Conservation (phyloP, 2,888 invertebrate genomes). For the Venusia cambrica region DNA sequence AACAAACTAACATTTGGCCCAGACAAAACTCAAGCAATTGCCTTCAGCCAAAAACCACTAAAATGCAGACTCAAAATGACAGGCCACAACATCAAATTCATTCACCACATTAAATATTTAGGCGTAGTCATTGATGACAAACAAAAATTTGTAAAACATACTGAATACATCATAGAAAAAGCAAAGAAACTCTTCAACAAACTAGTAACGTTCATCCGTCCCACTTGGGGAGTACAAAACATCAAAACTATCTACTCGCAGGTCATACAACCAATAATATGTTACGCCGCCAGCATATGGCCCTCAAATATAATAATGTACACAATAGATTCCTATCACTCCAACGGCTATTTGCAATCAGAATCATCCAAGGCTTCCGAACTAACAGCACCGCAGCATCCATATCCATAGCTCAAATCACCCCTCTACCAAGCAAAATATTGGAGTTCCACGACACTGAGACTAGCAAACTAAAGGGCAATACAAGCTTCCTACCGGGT, state of each 20-base stretch:
- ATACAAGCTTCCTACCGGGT: slow-evolving; percentile 1
- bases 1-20: neutral
- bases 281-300: slow-evolving; percentile 25
- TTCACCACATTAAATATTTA: neutral
- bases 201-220: neutral
- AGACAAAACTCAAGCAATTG: neutral
- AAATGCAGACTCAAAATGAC: neutral
- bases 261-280: slow-evolving; percentile 26
- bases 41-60: neutral
- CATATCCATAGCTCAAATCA: slow-evolving; percentile 18
- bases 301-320: slow-evolving; percentile 2
- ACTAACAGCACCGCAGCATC: slow-evolving; percentile 20
- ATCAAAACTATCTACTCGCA: slow-evolving; percentile 15
- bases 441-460: slow-evolving; percentile 2
- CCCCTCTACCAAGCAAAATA: slow-evolving; percentile 18
- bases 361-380: slow-evolving; percentile 19
- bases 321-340: neutral
- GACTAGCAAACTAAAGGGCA: neutral
- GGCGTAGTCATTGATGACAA: neutral
- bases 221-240: slow-evolving; percentile 8
- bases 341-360: slow-evolving; percentile 24
- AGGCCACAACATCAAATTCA: neutral
- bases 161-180: neutral
- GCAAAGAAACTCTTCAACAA: neutral
- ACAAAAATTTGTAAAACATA: neutral